phyloP scores from a whole-genome alignment of 2,888 invertebrate species.

The Gandaritis pyraliata region DNA sequence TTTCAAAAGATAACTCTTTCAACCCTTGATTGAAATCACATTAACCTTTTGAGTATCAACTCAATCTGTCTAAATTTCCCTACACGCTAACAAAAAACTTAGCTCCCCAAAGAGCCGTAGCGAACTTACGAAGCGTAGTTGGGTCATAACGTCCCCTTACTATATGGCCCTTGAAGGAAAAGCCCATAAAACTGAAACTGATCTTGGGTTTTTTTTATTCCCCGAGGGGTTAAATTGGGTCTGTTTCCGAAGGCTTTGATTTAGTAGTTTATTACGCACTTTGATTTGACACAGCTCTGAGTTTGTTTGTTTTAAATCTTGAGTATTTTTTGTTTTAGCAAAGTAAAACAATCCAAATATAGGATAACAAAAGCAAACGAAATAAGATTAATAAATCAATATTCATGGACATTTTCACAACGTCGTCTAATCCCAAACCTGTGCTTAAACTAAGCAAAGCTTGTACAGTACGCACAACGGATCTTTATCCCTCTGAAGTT shows the following conservation, averaged over 20 bases:
- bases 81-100: conserved; percentile 42
- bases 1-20: background rate
- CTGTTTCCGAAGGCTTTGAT: conserved; percentile 16
- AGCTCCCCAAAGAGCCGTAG: conserved; percentile 40
- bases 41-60: conserved; percentile 8
- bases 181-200: conserved; percentile 38
- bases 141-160: conserved; percentile 39
- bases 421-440: too few relatives aligned
- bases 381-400: too few relatives aligned
- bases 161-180: conserved; percentile 40
- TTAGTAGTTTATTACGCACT: conserved; percentile 16
- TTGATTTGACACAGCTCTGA: background rate
- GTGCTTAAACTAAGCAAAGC: too few relatives aligned
- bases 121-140: conserved; percentile 30
- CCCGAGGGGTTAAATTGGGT: conserved; percentile 20
- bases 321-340: too few relatives aligned
- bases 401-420: too few relatives aligned
- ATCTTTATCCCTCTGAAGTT: too few relatives aligned
- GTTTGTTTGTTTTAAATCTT: background rate
- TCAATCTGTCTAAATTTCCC: conserved; percentile 40
- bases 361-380: too few relatives aligned
- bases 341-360: too few relatives aligned
- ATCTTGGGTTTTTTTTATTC: conserved; percentile 47
- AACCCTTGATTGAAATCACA: conserved; percentile 21
- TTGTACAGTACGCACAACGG: too few relatives aligned